Evolutionary conservation across 2,797 vertebrate species (phyloP).

Genomic region (Amniataba percoides): DNA sequence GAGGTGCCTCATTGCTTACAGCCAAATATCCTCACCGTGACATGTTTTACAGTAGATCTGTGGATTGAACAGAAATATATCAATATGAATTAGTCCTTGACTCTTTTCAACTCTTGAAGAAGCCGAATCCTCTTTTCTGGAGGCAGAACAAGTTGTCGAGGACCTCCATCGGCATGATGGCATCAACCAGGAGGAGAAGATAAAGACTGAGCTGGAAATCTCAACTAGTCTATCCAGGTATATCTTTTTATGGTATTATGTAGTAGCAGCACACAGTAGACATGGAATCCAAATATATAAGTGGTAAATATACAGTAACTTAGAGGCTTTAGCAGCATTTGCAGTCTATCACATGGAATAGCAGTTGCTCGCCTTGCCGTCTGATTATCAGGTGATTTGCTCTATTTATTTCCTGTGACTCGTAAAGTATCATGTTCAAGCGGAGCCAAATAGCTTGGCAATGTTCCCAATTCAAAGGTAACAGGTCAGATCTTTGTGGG

Average conservation of each 20-base stretch:
- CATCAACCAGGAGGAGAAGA: constrained; percentile 77
- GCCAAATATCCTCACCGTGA: constrained; percentile 75
- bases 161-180: constrained; percentile 74
- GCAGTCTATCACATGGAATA: not conserved
- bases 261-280: not conserved
- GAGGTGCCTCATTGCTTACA: constrained; percentile 66
- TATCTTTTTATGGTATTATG: not conserved
- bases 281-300: not conserved
- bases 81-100: constrained; percentile 68
- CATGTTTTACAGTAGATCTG: not conserved
- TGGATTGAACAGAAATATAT: not conserved
- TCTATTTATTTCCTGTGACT: constrained; percentile 74
- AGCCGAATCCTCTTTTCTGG: constrained; percentile 75
- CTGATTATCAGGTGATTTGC: constrained; percentile 55
- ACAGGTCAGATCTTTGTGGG: not conserved
- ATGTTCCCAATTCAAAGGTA: constrained; percentile 6
- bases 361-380: constrained; percentile 20
- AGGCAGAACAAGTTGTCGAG: constrained; percentile 74
- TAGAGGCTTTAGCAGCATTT: not conserved
- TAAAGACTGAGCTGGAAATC: constrained; percentile 76
- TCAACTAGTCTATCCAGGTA: constrained; percentile 77
- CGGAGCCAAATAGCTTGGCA: constrained; percentile 25
- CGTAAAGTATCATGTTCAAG: constrained; percentile 54
- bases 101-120: constrained; percentile 75
- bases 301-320: not conserved